Percentiles rank a stretch among this genome's conserved stretches.
Evolutionary conservation across 2,113 vertebrate species (phyloP).

Genomic region (Corythornis cristatus): DNA sequence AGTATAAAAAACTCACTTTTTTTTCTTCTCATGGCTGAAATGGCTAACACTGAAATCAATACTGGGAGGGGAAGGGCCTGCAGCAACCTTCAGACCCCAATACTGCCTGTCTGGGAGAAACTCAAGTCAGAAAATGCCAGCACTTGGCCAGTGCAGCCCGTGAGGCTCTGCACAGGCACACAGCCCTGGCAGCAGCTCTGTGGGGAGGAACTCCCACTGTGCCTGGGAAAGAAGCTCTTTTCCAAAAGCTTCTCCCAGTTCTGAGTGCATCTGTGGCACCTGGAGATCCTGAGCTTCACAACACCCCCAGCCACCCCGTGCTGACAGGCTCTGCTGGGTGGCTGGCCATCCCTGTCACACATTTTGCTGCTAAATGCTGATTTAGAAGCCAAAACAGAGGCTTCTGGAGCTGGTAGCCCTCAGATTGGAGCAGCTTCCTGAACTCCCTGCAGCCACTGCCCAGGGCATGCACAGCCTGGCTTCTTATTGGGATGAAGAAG

Average conservation of each 20-base stretch:
- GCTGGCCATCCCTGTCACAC: background rate
- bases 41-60: background rate
- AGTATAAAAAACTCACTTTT: background rate
- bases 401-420: background rate
- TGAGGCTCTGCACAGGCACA: background rate
- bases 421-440: background rate
- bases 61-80: background rate
- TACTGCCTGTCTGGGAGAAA: background rate
- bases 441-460: background rate
- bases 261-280: rapidly evolving
- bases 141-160: rapidly evolving
- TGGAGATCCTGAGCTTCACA: background rate
- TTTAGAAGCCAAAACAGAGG: background rate
- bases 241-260: background rate
- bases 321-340: background rate
- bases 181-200: background rate
- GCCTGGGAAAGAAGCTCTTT: background rate
- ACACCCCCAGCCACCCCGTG: background rate
- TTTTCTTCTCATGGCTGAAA: background rate
- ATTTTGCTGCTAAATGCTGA: background rate
- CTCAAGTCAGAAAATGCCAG: background rate
- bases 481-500: background rate
- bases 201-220: background rate
- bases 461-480: background rate
- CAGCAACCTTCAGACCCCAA: background rate